Evolutionary conservation across 1,140 invertebrate species (phyloP).

Genomic region (Bathynomus jamesi): DNA sequence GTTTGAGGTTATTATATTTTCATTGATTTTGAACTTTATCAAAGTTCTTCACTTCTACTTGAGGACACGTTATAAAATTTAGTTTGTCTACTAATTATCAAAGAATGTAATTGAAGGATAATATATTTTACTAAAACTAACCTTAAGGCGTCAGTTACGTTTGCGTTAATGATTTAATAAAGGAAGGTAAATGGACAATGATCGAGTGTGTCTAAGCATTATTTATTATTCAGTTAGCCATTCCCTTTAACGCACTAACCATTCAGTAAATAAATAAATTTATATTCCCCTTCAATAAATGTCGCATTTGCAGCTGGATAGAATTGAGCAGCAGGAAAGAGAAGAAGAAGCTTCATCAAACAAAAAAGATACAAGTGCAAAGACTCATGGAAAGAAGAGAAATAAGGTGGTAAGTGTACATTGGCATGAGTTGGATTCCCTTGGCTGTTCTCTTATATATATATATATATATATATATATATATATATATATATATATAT

Average conservation of each 20-base stretch:
- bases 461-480: too few relatives aligned
- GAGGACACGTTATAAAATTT: not conserved
- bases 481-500: too few relatives aligned
- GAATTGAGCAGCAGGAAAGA: constrained; percentile 60
- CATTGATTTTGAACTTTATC: not conserved
- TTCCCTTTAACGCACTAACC: not conserved
- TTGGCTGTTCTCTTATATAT: too few relatives aligned
- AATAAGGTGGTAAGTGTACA: too few relatives aligned
- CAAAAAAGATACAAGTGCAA: constrained; percentile 13
- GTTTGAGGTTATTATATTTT: not conserved
- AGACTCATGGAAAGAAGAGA: not conserved
- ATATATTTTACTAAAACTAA: too few relatives aligned
- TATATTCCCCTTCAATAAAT: not conserved
- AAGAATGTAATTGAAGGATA: too few relatives aligned
- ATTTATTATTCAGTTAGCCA: not conserved
- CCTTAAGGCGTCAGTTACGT: too few relatives aligned
- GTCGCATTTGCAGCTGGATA: constrained; percentile 47
- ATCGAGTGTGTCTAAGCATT: not conserved
- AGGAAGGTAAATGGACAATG: not conserved
- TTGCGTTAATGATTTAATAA: not conserved
- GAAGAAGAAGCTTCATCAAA: constrained; percentile 48
- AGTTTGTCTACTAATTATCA: not conserved
- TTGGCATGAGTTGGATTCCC: too few relatives aligned
- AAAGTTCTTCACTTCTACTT: not conserved
- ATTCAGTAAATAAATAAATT: not conserved